Evolutionary conservation across 2,113 vertebrate genomes (phyloP).

Genomic region (Peromyscus polionotus): DNA sequence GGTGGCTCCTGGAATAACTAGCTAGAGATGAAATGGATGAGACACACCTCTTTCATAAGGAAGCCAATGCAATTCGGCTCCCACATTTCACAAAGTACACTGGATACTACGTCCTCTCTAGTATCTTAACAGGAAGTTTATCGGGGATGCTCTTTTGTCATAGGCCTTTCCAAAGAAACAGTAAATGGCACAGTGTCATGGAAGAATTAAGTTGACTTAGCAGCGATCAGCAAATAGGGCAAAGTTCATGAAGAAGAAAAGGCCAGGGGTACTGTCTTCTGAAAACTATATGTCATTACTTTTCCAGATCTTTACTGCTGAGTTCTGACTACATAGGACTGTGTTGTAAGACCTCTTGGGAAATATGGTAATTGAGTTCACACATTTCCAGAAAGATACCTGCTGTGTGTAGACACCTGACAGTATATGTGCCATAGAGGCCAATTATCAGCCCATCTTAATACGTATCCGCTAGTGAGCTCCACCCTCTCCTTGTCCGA

Average conservation of each 20-base stretch:
- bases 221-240: background rate
- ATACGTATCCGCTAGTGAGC: background rate
- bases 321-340: background rate
- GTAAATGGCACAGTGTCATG: constrained; percentile 25
- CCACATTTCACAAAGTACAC: constrained; percentile 55
- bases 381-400: background rate
- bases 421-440: too few species aligned
- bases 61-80: constrained; percentile 52
- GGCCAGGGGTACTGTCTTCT: background rate
- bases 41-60: constrained; percentile 69
- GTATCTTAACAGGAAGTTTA: constrained; percentile 18
- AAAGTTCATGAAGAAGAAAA: background rate
- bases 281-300: background rate
- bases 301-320: background rate
- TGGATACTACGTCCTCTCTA: background rate
- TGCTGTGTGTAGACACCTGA: background rate
- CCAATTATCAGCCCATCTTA: background rate
- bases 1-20: constrained; percentile 81
- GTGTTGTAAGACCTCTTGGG: background rate
- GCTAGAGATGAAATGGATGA: constrained; percentile 72
- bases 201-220: background rate
- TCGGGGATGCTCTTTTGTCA: constrained; percentile 4
- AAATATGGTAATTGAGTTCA: background rate
- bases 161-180: constrained; percentile 25
- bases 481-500: background rate